Percentiles rank a stretch among this genome's conserved stretches.
phyloP scores from a whole-genome alignment of 2,797 vertebrate genomes.

The Crypturellus tataupa region DNA sequence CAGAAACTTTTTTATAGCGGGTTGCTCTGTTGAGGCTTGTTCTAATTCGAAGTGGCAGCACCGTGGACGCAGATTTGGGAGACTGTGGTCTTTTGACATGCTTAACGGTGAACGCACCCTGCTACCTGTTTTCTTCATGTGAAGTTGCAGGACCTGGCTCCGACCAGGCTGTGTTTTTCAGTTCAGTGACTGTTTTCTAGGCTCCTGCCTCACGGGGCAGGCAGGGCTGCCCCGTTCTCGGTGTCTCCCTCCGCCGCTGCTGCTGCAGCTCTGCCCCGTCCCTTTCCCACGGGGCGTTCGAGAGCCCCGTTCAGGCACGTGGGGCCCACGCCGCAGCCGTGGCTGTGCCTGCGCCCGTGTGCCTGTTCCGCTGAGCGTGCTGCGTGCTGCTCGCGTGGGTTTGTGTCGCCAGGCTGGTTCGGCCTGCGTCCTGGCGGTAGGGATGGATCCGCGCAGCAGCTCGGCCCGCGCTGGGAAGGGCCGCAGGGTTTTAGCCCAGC shows the following conservation, averaged over 20 bases:
- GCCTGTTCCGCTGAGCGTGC: no score
- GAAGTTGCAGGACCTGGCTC: background rate
- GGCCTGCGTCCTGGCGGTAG: rapidly evolving
- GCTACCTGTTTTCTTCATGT: rapidly evolving
- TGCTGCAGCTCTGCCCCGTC: background rate
- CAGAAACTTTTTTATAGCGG: background rate
- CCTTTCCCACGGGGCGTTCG: background rate
- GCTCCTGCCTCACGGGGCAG: background rate
- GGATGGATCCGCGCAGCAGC: background rate
- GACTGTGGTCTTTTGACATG: rapidly evolving
- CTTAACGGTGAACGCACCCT: rapidly evolving
- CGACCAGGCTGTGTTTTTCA: background rate
- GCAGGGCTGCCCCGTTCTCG: rapidly evolving
- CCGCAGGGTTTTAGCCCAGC: rapidly evolving
- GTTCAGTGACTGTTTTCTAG: background rate
- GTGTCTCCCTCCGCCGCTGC: background rate
- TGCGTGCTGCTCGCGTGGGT: background rate
- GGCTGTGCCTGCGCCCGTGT: no score
- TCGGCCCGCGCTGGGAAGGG: rapidly evolving
- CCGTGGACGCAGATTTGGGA: background rate
- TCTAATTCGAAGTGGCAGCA: background rate
- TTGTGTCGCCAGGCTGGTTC: background rate
- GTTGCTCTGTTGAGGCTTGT: background rate
- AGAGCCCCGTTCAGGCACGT: rapidly evolving
- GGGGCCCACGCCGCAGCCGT: rapidly evolving